A percentile compares a stretch with the other conserved stretches of the same genome.
phyloP scores from a whole-genome alignment of 2,113 vertebrate species.

The Microcebus ravelobensis region DNA sequence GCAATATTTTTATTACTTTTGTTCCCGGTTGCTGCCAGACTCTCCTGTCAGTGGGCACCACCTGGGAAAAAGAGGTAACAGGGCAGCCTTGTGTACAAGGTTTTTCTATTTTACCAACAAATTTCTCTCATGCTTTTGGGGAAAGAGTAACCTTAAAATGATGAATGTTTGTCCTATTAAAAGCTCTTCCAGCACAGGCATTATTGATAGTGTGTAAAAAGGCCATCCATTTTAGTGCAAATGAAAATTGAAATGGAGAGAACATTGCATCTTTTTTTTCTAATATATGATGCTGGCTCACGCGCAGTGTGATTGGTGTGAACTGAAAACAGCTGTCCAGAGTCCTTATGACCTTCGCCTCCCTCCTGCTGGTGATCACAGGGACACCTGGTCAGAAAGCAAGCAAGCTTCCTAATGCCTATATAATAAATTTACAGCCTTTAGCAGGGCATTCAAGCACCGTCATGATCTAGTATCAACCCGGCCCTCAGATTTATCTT shows the following conservation, averaged over 20 bases:
- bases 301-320: not conserved
- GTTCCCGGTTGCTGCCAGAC: not conserved
- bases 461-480: not conserved
- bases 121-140: constrained; percentile 61
- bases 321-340: constrained; percentile 43
- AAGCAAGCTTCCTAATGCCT: not conserved
- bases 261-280: constrained; percentile 51
- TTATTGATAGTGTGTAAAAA: constrained; percentile 77
- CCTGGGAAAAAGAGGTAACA: not conserved
- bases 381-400: not conserved
- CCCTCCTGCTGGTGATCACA: not conserved
- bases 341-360: constrained; percentile 6
- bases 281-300: constrained; percentile 49
- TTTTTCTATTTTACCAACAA: constrained; percentile 68
- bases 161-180: constrained; percentile 76
- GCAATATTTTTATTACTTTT: not conserved
- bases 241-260: constrained; percentile 77
- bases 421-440: not conserved
- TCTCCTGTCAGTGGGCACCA: constrained; percentile 26
- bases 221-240: constrained; percentile 70
- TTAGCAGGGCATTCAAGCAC: not conserved
- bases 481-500: not conserved
- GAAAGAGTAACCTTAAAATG: constrained; percentile 74
- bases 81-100: not conserved
- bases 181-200: constrained; percentile 66